A percentile compares a stretch with the other conserved stretches of the same genome.
Conservation (phyloP, 2,888 invertebrate species). For the Lysandra bellargus region DNA sequence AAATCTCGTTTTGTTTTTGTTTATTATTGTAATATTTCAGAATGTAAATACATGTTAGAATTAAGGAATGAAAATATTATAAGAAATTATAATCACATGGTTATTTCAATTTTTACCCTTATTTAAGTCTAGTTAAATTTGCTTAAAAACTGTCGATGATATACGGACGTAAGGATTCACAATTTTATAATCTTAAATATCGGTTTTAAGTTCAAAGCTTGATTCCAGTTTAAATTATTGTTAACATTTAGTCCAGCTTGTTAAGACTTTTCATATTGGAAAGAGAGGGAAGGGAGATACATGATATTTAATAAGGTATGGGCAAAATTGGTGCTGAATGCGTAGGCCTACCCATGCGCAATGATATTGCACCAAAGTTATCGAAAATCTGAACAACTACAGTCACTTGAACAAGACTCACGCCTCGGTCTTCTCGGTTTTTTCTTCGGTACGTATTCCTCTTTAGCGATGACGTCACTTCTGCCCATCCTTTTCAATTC, state of each 20-base stretch:
- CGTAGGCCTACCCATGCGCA: not conserved
- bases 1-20: slow-evolving; percentile 74
- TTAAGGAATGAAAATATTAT: slow-evolving; percentile 74
- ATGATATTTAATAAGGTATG: no score
- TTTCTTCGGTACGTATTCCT: not conserved
- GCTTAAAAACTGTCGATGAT: no score
- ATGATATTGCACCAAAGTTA: not conserved
- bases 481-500: not conserved
- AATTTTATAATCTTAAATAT: no score
- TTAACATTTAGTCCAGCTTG: no score
- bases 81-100: slow-evolving; percentile 74
- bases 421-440: not conserved
- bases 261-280: no score
- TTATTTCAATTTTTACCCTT: slow-evolving; percentile 50
- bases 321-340: no score
- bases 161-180: no score
- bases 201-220: not conserved
- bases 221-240: not conserved
- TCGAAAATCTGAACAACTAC: not conserved
- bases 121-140: not conserved
- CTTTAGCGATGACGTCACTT: not conserved
- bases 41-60: slow-evolving; percentile 72
- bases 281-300: no score
- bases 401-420: slow-evolving; percentile 2
- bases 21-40: slow-evolving; percentile 70